These are phyloP conservation scores for Pterois miles DNA, from an alignment of 2,797 vertebrate species.

Conservation along the genomic window DNA sequence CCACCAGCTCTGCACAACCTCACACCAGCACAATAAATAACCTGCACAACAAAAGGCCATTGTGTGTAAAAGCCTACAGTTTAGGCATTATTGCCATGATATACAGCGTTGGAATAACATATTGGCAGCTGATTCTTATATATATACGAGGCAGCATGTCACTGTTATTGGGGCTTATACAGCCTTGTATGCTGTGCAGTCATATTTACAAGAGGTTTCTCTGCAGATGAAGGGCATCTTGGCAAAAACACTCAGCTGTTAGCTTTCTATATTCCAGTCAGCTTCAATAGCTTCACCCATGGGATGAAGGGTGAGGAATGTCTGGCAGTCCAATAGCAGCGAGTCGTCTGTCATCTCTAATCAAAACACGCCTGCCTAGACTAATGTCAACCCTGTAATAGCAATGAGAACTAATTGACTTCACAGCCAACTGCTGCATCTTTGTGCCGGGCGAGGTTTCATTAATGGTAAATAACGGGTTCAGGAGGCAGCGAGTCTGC, in stretches of 20 bases:
- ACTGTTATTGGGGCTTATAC: constrained; percentile 61
- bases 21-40: constrained; percentile 80
- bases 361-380: constrained; percentile 79
- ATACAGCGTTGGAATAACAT: constrained; percentile 71
- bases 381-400: constrained; percentile 81
- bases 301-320: constrained; percentile 80
- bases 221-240: constrained; percentile 74
- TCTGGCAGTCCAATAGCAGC: constrained; percentile 76
- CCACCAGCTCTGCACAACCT: constrained; percentile 73
- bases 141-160: constrained; percentile 57
- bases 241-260: constrained; percentile 75
- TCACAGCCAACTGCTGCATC: constrained; percentile 76
- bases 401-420: constrained; percentile 81
- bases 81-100: constrained; percentile 75
- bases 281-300: constrained; percentile 76
- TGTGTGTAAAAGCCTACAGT: constrained; percentile 78
- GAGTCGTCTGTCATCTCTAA: constrained; percentile 81
- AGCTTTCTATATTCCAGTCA: constrained; percentile 80
- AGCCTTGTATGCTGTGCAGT: constrained; percentile 46
- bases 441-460: constrained; percentile 64
- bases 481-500: constrained; percentile 28
- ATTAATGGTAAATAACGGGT: constrained; percentile 65
- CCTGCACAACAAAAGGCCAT: constrained; percentile 80
- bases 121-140: constrained; percentile 68
- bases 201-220: constrained; percentile 65